phyloP scores from a whole-genome alignment of 2,888 invertebrate genomes.

The Malthinus flaveolus region DNA sequence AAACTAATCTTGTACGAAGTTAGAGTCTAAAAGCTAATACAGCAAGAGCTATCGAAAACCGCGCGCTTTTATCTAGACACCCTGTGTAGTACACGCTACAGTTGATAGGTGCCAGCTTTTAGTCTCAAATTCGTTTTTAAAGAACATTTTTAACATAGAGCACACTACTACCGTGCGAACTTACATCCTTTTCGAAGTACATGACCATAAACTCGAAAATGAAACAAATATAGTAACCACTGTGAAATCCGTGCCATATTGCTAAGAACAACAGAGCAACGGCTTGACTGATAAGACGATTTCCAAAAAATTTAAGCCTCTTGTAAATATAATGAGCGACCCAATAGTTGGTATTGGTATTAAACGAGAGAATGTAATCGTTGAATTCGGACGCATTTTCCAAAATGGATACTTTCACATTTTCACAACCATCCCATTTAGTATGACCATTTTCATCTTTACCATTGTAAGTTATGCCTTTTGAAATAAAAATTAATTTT shows the following conservation, averaged over 20 bases:
- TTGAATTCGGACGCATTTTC: slow-evolving; percentile 84
- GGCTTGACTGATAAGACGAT: slow-evolving; percentile 77
- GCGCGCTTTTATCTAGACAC: too few species aligned
- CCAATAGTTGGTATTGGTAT: slow-evolving; percentile 95
- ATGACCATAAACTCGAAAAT: slow-evolving; percentile 89
- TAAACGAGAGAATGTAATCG: slow-evolving; percentile 89
- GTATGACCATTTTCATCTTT: slow-evolving; percentile 62
- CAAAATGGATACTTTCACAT: slow-evolving; percentile 80
- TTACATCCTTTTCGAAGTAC: slow-evolving; percentile 81
- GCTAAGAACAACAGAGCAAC: slow-evolving; percentile 86
- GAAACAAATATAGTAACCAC: slow-evolving; percentile 93
- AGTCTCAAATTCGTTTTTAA: too few species aligned
- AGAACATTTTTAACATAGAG: slow-evolving; percentile 2
- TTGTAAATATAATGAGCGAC: slow-evolving; percentile 94
- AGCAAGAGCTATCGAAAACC: too few species aligned
- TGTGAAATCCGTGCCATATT: slow-evolving; percentile 93
- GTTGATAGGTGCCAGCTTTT: too few species aligned
- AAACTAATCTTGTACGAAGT: too few species aligned
- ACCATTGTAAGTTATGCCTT: slow-evolving; percentile 84
- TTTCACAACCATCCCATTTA: slow-evolving; percentile 88
- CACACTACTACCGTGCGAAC: slow-evolving; percentile 34
- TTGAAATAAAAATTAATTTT: slow-evolving; percentile 54
- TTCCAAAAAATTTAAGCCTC: slow-evolving; percentile 87
- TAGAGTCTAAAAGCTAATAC: too few species aligned
- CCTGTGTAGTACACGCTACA: too few species aligned